A percentile compares a stretch with the other conserved stretches of the same genome.
Conservation (phyloP, 2,113 vertebrate genomes). For the Myotis lucifugus region DNA sequence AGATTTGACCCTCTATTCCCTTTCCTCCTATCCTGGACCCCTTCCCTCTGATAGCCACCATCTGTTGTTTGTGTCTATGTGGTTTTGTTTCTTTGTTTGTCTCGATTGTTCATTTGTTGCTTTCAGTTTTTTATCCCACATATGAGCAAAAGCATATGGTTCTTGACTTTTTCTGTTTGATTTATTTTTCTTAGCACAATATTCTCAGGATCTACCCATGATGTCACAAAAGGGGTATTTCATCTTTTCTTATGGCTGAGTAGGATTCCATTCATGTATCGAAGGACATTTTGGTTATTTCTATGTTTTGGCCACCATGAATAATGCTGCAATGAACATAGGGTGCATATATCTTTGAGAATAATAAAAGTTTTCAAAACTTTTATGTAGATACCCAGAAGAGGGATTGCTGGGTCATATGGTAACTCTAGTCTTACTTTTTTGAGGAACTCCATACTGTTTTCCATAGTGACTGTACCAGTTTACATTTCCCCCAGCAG, state of each 20-base stretch:
- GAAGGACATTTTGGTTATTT: background rate
- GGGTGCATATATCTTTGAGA: background rate
- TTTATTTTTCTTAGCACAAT: background rate
- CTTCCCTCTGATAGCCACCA: background rate
- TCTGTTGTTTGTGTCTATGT: background rate
- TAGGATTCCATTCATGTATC: background rate
- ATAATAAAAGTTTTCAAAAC: background rate
- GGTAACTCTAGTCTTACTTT: background rate
- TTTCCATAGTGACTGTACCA: background rate
- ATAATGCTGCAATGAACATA: background rate
- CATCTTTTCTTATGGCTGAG: background rate
- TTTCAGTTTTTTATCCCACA: background rate
- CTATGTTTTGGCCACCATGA: background rate
- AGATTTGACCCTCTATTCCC: background rate
- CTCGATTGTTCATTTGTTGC: background rate
- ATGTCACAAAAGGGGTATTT: background rate
- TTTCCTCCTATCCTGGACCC: background rate
- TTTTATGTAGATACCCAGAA: background rate
- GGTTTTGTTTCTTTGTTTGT: background rate
- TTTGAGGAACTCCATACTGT: background rate
- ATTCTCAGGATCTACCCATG: background rate
- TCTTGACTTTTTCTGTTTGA: background rate
- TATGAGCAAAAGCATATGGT: background rate
- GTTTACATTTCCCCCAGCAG: background rate
- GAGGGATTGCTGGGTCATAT: background rate